Evolutionary conservation across 2,113 vertebrate species (phyloP), one percentile per base, ranked within the genome.

Genomic region (Egretta garzetta): DNA sequence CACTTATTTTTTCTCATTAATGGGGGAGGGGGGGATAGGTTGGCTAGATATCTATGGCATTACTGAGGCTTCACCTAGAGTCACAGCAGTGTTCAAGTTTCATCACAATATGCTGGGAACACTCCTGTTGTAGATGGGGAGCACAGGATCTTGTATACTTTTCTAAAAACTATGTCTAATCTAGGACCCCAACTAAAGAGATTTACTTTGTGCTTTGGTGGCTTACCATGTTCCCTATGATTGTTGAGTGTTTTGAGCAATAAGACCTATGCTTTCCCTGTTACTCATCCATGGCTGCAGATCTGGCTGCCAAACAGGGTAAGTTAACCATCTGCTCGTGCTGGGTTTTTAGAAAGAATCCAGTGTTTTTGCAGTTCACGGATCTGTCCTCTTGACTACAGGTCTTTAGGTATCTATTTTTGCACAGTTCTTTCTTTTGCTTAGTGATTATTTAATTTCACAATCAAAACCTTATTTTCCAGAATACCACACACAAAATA

Each of bases 81-180:
- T 30, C 14, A 30, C n/a, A 53, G 24, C 32, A 20, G 41, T 12
- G 6, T 47, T 64, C 22, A 94, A 6, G 13, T 13, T 68, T 60
- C 66, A 84, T 41, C 64, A 80, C 68, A 90, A 66, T 13, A 23
- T 22, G 4, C 4, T 76, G 39, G 24, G 10, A 80, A 58, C 9
- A 53, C 3, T 43, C 3, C 22, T 52, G 8, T 22, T 63, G 14
- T 33, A 68, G 23, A 19, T 33, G 30, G 23, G 5, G 14, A 76
- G 8, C 14, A n/a, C 6, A 18, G 18, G 22, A 58, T 27, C 39
- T 49, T 0, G 0, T 49, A 15, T 27, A 13, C 7, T 55, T 82
- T 76, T 41, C 32, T 60, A 53, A 64, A 66, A 52, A 27, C 1
- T 37, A 3, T 23, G 23, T 9, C 7, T 62, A 39, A 20, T 27